Base-by-base conservation (phyloP, 1,140 invertebrate species). In the Drosophila mauritiana region DNA sequence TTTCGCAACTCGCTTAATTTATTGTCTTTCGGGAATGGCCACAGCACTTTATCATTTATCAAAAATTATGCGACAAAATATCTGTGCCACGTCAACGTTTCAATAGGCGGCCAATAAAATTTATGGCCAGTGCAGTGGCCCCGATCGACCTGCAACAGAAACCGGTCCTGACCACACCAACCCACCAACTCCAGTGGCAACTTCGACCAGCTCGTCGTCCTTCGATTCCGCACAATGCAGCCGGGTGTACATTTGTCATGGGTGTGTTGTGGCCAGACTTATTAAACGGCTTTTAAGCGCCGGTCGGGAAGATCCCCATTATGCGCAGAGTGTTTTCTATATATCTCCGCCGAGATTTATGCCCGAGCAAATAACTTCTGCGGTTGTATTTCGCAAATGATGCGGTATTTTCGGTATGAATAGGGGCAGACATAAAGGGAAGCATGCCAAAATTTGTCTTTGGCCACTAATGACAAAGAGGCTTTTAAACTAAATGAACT, bases 221-320 rank as follows among this genome's bases (percentile, higher is more conserved):
- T 61, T 36, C 10, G 22, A 10, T n/a, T n/a, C 17, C 11, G 45
- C 37, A 78, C 80, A 79, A 70, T 80, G 81, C 76, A 76, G 49
- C 59, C 54, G 73, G 40, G 55, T 34, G 55, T 68, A 70, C 74
- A 82, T 88, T 88, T 83, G 79, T 88, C 84, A 83, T 77, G 82
- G 42, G 4, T 39, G 20, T 75, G 58, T 88, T 82, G 84, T 77
- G 79, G 79, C 51, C 67, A 48, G 72, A 73, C 75, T 86, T 86
- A 86, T 86, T 86, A 88, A 86, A 86, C 79, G 83, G 79, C 79
- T 83, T 86, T 86, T 86, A 86, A 88, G 72, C 79, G 73, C 49
- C 74, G 46, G 58, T 39, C 67, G 61, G 39, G 65, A 63, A 55
- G 64, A 40, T 56, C 67, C 40, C 48, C 15, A 48, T 70, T 70